Base-by-base conservation (phyloP, 2,797 vertebrate genomes). In the Amblyraja radiata region DNA sequence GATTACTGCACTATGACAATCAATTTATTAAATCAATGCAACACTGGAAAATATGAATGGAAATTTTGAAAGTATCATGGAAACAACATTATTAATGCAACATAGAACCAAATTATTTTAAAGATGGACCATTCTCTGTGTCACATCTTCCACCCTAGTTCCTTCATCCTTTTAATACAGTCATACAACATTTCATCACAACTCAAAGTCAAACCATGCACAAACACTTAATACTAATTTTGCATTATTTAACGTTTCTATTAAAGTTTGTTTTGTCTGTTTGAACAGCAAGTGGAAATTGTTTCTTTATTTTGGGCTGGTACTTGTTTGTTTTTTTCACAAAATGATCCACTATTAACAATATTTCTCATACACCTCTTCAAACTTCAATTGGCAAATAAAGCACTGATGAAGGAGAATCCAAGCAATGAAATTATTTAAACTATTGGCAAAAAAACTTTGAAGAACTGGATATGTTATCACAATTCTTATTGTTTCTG, bases 201-300 rank as follows among this genome's bases (percentile, higher is more conserved):
- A 90, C 32, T 90, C 28, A 90, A n/a, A 68, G n/a, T 68, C n/a
- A 21, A 61, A 68, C 7, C 21, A 28, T 18, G 71, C n/a, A 71
- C 21, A n/a, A 32, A 63, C 23, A 18, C 61, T 32, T 36, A 36
- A 36, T 63, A 28, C 5, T 65, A 88, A 88, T 71, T 36, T 23
- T 90, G 63, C 32, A 68, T 91, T 21, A 91, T 25, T 32, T 91
- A 46, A 74, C 9, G 25, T 90, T 73, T n/a, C 36, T 39, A 90
- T 90, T 73, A 46, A 90, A 90, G 88, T 90, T 90, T 90, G 32
- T 25, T 71, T 90, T 21, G 13, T 68, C 63, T 90, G 63, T 71
- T 90, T 90, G 63, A 68, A 39, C 63, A 73, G 88, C 36, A 91
- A 23, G 36, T 91, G 90, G 68, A 46, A 54, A 23, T 91, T 74